Base-by-base conservation (phyloP, 2,113 vertebrate species). In the Rutilus rutilus region DNA sequence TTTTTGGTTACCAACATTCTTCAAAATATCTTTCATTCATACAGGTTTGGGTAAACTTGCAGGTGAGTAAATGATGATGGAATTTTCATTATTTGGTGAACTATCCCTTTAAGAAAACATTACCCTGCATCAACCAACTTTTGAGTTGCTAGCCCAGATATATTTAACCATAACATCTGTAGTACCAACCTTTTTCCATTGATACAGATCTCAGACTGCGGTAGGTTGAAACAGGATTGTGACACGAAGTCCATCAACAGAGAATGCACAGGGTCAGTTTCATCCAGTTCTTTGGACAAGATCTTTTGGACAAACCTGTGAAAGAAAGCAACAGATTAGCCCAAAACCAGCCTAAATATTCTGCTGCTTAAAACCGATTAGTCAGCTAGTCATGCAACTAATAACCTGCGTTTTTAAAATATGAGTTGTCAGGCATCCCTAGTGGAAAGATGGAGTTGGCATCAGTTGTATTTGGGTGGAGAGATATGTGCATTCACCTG, bases 201-300 rank as follows among this genome's bases (percentile, higher is more conserved):
- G 3, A 86, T 76, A 87, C 93, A 94, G 85, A 92, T 86, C 71
- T 82, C 86, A 2, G 27, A 47, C 5, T 45, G 83, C 14, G 79
- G 83, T 25, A 90, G 91, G 73, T 45, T 78, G 89, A 95, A 94
- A 89, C 94, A 95, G 82, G 90, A 92, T 6, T 30, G 85, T 33
- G 93, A 93, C n/a, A 95, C 88, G 0, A 88, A 87, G 30, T 85
- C 85, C 80, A 93, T 83, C 83, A 97, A 90, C 7, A 92, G 81
- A 4, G 17, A 47, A 8, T 93, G 83, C 0, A 47, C 50, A 0
- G 8, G 57, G 0, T 85, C 85, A 23, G 79, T 54, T 59, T 87
- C 54, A 33, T 89, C 92, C 0, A 5, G 74, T 62, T 83, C 90
- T 54, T 77, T 54, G 17, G 5, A 12, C 90, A 85, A 96, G 89